phyloP scores from a whole-genome alignment of 1,140 invertebrate species.

The Macrosteles quadrilineatus region DNA sequence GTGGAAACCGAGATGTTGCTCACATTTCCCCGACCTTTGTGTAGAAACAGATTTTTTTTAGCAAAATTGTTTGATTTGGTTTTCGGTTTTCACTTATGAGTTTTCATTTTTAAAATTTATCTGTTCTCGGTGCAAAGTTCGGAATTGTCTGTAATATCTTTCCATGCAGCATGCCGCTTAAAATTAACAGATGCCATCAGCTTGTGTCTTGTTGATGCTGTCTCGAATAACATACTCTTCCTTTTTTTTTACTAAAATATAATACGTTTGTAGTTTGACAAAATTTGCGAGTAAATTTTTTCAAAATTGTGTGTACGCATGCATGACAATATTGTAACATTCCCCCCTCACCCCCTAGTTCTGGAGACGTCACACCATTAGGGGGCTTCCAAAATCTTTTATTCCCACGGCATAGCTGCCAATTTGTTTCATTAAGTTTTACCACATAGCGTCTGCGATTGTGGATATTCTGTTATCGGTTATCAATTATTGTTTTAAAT shows the following conservation, averaged over 20 bases:
- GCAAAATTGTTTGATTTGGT: constrained; percentile 34
- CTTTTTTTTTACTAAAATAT: constrained; percentile 10
- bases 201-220: constrained; percentile 14
- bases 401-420: constrained; percentile 25
- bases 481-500: constrained; percentile 42
- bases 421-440: constrained; percentile 33
- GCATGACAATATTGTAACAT: constrained; percentile 31
- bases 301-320: constrained; percentile 22
- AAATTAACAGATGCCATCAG: constrained; percentile 28
- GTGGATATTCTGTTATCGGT: constrained; percentile 35
- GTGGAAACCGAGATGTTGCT: constrained; percentile 28
- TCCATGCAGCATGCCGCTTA: constrained; percentile 35
- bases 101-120: constrained; percentile 27
- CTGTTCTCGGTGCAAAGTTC: constrained; percentile 26
- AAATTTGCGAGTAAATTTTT: constrained; percentile 18
- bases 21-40: constrained; percentile 29
- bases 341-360: constrained; percentile 50
- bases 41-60: constrained; percentile 28
- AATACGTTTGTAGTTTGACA: constrained; percentile 26
- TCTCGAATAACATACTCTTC: constrained; percentile 24
- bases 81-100: constrained; percentile 32
- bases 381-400: constrained; percentile 44
- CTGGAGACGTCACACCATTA: constrained; percentile 55
- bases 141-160: constrained; percentile 33
- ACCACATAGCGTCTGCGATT: constrained; percentile 8